Evolutionary conservation across 2,797 vertebrate species (phyloP).

Genomic region (Sebastes steindachneri): DNA sequence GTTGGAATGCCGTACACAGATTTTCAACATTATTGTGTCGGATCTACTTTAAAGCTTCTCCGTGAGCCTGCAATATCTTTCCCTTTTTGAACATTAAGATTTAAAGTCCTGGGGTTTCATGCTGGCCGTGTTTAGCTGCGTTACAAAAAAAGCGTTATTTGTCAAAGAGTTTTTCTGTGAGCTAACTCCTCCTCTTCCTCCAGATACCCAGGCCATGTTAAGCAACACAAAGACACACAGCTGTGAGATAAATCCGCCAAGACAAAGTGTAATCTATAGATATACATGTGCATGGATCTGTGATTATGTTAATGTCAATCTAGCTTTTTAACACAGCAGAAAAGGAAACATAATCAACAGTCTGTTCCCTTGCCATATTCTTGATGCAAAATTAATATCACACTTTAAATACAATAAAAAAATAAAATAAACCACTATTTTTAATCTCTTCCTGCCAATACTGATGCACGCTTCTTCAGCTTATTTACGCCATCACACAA

Average conservation of each 20-base stretch:
- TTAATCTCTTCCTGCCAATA: neutral
- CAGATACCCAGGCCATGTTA: slow-evolving; percentile 19
- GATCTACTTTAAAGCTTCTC: slow-evolving; percentile 34
- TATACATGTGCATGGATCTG: neutral
- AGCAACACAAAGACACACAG: slow-evolving; percentile 1
- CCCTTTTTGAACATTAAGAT: slow-evolving; percentile 47
- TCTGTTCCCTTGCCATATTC: neutral
- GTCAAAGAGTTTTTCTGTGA: slow-evolving; percentile 31
- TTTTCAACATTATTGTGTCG: slow-evolving; percentile 17
- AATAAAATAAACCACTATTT: neutral
- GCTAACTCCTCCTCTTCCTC: slow-evolving; percentile 6
- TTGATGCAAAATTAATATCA: slow-evolving; percentile 20
- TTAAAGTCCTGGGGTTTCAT: slow-evolving; percentile 29
- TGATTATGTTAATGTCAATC: neutral
- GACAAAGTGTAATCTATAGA: slow-evolving; percentile 22
- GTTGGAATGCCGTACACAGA: slow-evolving; percentile 1
- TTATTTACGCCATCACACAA: slow-evolving; percentile 29
- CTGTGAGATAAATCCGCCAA: slow-evolving; percentile 17
- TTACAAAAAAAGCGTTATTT: slow-evolving; percentile 29
- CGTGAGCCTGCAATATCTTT: slow-evolving; percentile 22
- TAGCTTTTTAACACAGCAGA: neutral
- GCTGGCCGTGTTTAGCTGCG: slow-evolving; percentile 24
- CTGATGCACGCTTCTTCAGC: neutral
- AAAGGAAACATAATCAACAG: slow-evolving; percentile 2
- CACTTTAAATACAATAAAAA: neutral